A percentile compares a stretch with the other conserved stretches of the same genome.
Conservation (phyloP, 64 coral and sea anemone species). For the Porites australiensis region DNA sequence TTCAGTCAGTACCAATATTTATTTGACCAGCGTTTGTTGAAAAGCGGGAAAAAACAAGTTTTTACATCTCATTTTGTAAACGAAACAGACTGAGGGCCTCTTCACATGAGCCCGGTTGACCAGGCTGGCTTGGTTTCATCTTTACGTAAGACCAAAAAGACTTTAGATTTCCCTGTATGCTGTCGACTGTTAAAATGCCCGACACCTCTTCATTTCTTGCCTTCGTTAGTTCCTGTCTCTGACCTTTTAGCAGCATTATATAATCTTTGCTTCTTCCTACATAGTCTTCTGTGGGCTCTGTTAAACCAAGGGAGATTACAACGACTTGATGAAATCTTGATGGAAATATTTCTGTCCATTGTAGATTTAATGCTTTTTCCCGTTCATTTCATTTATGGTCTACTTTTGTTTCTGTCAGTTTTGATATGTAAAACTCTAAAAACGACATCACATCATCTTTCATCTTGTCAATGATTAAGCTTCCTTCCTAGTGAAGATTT, state of each 20-base stretch:
- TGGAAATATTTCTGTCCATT: constrained; percentile 56
- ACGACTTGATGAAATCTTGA: neutral
- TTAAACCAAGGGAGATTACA: constrained; percentile 69
- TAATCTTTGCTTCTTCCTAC: constrained; percentile 62
- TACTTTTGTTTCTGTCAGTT: constrained; percentile 48
- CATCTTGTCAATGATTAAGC: constrained; percentile 69
- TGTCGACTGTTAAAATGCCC: too few relatives aligned
- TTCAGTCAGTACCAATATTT: too few relatives aligned
- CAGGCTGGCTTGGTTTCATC: too few relatives aligned
- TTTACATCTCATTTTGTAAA: too few relatives aligned
- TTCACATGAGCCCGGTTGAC: too few relatives aligned
- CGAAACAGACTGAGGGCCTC: too few relatives aligned
- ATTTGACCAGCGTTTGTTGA: too few relatives aligned
- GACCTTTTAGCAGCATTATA: constrained; percentile 67
- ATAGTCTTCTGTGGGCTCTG: constrained; percentile 37
- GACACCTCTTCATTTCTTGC: too few relatives aligned
- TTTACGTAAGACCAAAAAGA: too few relatives aligned
- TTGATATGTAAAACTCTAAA: constrained; percentile 50
- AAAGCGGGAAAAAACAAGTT: too few relatives aligned
- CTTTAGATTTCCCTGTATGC: too few relatives aligned
- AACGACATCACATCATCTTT: constrained; percentile 72
- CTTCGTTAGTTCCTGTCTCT: too few relatives aligned
- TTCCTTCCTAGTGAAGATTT: constrained; percentile 69
- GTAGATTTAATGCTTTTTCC: constrained; percentile 58
- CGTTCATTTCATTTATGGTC: constrained; percentile 70